Percentiles rank a stretch among this genome's conserved stretches.
phyloP scores from a whole-genome alignment of 2,888 invertebrate genomes.

The Watsonalla cultraria region DNA sequence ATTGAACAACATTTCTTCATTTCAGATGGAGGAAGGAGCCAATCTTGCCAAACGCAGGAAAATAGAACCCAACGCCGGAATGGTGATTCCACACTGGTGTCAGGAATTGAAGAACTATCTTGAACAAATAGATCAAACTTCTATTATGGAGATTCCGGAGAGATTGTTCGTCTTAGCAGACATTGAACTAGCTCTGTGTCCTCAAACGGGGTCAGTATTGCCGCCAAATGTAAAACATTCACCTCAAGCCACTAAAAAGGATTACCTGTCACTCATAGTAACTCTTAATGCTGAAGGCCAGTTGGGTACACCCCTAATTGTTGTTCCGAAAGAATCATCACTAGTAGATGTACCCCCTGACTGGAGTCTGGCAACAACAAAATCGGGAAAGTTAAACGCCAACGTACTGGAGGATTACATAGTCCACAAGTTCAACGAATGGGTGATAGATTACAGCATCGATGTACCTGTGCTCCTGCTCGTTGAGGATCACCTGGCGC shows the following conservation, averaged over 20 bases:
- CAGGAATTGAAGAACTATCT: background rate
- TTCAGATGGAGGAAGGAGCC: background rate
- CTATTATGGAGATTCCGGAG: background rate
- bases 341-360: background rate
- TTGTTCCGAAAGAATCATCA: background rate
- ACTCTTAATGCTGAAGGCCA: background rate
- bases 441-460: background rate
- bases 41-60: background rate
- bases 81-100: background rate
- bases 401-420: background rate
- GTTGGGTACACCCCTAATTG: background rate
- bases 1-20: background rate
- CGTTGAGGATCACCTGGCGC: background rate
- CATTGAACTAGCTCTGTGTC: background rate
- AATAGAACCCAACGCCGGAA: background rate
- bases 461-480: background rate
- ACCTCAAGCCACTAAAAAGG: background rate
- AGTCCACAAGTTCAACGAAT: background rate
- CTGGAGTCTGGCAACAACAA: background rate
- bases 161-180: background rate
- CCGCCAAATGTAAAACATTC: background rate
- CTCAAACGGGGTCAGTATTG: background rate
- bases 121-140: background rate
- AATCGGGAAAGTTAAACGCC: background rate
- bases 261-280: background rate